Conservation (phyloP, 2,113 vertebrate genomes). For the Erythrolamprus reginae region DNA sequence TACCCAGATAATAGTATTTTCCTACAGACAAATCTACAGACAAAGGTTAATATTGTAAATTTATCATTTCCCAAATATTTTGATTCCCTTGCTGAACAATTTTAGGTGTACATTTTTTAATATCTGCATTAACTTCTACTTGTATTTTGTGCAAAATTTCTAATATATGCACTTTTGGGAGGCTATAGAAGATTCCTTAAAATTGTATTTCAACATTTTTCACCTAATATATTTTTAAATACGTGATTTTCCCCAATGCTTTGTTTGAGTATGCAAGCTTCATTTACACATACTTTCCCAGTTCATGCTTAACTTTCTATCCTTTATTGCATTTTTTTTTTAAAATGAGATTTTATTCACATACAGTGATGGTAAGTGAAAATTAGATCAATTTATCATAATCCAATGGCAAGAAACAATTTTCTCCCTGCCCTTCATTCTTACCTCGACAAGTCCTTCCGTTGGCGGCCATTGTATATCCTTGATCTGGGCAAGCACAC, state of each 20-base stretch:
- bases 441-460: constrained; percentile 88
- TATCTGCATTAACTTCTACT: background rate
- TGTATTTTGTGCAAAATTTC: background rate
- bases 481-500: constrained; percentile 84
- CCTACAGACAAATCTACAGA: background rate
- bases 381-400: background rate
- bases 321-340: background rate
- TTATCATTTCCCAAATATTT: background rate
- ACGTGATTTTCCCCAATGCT: background rate
- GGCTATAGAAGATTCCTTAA: background rate
- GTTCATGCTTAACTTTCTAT: background rate
- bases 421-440: background rate
- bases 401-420: background rate
- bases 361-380: background rate
- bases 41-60: background rate
- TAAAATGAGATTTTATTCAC: background rate
- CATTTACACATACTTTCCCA: background rate
- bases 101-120: background rate
- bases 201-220: background rate
- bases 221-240: background rate
- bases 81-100: background rate
- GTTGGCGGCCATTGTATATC: constrained; percentile 82
- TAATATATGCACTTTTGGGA: background rate
- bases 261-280: background rate
- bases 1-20: background rate